Evolutionary conservation across 1,140 invertebrate species (phyloP).

Genomic region (Bombus sylvicola): DNA sequence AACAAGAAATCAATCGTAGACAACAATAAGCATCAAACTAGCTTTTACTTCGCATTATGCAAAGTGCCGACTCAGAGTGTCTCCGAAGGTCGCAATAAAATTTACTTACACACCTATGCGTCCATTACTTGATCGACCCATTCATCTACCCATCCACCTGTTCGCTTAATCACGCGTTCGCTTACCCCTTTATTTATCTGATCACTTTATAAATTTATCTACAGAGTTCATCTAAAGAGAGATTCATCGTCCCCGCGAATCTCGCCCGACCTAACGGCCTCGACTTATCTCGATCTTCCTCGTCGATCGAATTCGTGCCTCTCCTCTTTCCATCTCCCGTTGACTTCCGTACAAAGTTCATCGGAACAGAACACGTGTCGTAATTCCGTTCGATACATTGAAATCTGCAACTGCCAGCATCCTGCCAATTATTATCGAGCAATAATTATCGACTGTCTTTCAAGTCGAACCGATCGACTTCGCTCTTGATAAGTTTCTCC

Average conservation of each 20-base stretch:
- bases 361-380: neutral
- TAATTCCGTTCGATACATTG: neutral
- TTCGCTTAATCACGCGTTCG: conserved; percentile 17
- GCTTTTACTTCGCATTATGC: neutral
- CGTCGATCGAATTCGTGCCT: conserved; percentile 1
- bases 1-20: too few relatives aligned
- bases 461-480: too few relatives aligned
- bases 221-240: neutral
- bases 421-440: too few relatives aligned
- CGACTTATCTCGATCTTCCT: conserved; percentile 7
- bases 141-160: neutral
- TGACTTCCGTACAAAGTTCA: neutral
- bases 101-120: neutral
- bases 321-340: neutral
- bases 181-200: conserved; percentile 14
- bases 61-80: neutral
- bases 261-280: neutral
- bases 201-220: conserved; percentile 11
- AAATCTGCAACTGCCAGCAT: neutral
- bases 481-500: too few relatives aligned
- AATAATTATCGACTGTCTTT: too few relatives aligned
- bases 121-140: neutral
- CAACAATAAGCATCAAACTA: too few relatives aligned
- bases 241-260: neutral
- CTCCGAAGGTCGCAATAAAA: neutral